A percentile compares a stretch with the other conserved stretches of the same genome.
Evolutionary conservation across 2,797 vertebrate species (phyloP).

Genomic region (Spheniscus humboldti): DNA sequence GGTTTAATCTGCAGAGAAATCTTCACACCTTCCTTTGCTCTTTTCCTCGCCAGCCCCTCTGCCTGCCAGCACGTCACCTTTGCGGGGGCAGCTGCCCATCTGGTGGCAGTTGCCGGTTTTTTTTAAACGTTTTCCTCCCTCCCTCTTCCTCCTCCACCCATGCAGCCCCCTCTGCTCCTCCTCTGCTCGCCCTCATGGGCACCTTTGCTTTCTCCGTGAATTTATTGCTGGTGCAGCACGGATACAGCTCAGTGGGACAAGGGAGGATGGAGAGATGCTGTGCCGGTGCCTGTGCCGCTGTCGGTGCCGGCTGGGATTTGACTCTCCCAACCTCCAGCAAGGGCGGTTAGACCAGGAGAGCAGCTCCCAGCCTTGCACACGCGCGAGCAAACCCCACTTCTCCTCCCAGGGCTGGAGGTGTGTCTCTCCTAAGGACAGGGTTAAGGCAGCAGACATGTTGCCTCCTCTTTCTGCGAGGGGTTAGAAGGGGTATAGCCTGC

Average conservation of each 20-base stretch:
- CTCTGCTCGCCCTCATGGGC: neutral
- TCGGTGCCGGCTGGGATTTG: neutral
- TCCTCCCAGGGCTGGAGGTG: neutral
- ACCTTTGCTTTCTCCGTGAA: neutral
- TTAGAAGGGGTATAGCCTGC: constrained; percentile 32
- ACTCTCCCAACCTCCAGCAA: neutral
- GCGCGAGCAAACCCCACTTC: rapidly evolving
- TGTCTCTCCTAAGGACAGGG: neutral
- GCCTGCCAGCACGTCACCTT: neutral
- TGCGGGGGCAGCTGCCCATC: constrained; percentile 30
- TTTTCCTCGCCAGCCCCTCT: neutral
- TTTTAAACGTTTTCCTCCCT: neutral
- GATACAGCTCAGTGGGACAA: neutral
- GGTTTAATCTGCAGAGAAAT: constrained; percentile 17
- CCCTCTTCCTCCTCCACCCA: neutral
- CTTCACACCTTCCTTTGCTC: constrained; percentile 54
- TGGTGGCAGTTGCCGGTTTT: neutral
- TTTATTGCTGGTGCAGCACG: neutral
- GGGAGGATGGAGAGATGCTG: neutral
- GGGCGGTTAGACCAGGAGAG: neutral
- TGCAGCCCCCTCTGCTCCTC: neutral
- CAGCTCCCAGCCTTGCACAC: neutral
- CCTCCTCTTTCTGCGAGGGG: neutral
- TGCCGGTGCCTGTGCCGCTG: neutral
- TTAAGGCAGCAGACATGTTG: neutral